Conservation (phyloP, 2,888 invertebrate genomes). For the Brachycybe producta region DNA sequence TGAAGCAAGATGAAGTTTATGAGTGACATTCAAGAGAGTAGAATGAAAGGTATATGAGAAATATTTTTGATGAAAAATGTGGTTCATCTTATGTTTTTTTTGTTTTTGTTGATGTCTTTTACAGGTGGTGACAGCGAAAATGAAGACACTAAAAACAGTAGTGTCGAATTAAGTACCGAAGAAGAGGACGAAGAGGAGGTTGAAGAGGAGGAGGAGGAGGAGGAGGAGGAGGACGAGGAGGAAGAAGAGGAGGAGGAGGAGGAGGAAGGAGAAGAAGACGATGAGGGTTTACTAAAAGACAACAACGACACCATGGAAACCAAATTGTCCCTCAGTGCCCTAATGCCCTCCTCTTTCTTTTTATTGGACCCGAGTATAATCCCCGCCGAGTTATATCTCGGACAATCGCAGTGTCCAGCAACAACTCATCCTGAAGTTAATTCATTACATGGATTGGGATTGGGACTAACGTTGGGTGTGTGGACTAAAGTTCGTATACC, state of each 20-base stretch:
- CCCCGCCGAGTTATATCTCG: conserved; percentile 15
- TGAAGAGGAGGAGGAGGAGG: not conserved
- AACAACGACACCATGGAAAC: conserved; percentile 13
- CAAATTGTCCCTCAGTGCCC: conserved; percentile 4
- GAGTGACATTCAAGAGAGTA: too few relatives aligned
- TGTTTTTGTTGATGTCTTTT: too few relatives aligned
- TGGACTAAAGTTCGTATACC: conserved; percentile 19
- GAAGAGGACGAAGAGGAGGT: not conserved
- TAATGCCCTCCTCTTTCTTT: conserved; percentile 12
- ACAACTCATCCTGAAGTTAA: conserved; percentile 13
- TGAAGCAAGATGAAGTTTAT: too few relatives aligned
- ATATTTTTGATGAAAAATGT: too few relatives aligned
- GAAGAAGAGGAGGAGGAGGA: conserved; percentile 10
- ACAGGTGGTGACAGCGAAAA: not conserved
- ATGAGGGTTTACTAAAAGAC: not conserved
- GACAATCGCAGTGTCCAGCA: conserved; percentile 15
- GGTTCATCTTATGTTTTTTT: too few relatives aligned
- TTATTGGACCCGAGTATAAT: conserved; percentile 15
- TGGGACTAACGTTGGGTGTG: conserved; percentile 19
- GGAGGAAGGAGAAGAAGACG: conserved; percentile 10
- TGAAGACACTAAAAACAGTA: not conserved
- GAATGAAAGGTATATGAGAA: too few relatives aligned
- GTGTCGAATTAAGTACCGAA: not conserved
- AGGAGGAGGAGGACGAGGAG: not conserved
- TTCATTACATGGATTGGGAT: conserved; percentile 5